Evolutionary conservation across 2,797 vertebrate species (phyloP).

Genomic region (Pseudotriccus pelzelni): DNA sequence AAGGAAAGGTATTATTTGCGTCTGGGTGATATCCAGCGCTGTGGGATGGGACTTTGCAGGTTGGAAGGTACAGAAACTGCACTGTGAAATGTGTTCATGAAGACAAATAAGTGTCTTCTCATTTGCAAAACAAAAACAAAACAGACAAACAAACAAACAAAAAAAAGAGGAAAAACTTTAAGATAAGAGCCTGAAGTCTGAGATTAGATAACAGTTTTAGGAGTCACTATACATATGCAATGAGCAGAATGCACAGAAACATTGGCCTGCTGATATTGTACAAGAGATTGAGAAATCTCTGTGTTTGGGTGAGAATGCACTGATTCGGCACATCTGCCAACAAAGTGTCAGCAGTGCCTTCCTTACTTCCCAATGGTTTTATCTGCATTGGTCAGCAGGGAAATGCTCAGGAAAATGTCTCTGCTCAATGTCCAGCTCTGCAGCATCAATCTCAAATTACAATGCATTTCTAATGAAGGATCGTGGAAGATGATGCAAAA

Average conservation of each 20-base stretch:
- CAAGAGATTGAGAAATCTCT: not conserved
- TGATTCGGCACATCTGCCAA: not conserved
- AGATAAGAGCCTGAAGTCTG: not conserved
- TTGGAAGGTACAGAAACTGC: not conserved
- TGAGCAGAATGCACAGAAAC: not conserved
- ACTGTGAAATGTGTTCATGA: not conserved
- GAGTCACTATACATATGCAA: not conserved
- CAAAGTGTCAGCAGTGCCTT: rapidly evolving
- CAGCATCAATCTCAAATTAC: not conserved
- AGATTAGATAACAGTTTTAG: not conserved
- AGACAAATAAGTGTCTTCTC: not conserved
- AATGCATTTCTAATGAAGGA: not conserved
- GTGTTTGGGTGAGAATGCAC: not conserved
- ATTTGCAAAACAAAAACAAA: too few relatives aligned
- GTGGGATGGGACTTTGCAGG: not conserved
- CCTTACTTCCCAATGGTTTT: not conserved
- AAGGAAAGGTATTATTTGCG: not conserved
- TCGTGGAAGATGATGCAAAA: not conserved
- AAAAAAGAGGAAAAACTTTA: not conserved
- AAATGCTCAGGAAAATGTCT: not conserved
- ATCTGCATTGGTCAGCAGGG: not conserved
- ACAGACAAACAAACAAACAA: too few relatives aligned
- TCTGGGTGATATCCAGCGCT: not conserved
- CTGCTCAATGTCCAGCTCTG: not conserved
- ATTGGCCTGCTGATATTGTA: not conserved